A percentile compares a stretch with the other conserved stretches of the same genome.
Evolutionary conservation across 2,113 vertebrate genomes (phyloP).

Genomic region (Phalacrocorax pelagicus): DNA sequence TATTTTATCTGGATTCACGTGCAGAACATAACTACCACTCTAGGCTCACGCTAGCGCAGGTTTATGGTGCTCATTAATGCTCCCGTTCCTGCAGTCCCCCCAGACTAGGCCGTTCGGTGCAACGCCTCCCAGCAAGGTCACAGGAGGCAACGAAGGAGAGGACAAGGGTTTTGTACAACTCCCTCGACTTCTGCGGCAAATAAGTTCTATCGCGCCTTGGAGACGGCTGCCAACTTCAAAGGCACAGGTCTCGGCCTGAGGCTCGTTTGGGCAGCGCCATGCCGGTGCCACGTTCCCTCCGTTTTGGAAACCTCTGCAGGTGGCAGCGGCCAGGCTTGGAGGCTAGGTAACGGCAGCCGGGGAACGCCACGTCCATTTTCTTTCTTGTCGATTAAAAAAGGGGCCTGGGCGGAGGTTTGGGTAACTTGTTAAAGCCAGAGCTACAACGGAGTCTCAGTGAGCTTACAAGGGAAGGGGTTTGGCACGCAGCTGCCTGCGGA

Average conservation of each 20-base stretch:
- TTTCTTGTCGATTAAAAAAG: rapidly evolving
- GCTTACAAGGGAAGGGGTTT: rapidly evolving
- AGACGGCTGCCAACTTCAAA: rapidly evolving
- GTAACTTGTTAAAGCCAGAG: not conserved
- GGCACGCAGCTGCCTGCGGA: rapidly evolving
- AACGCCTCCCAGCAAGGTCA: not conserved
- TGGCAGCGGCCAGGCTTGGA: rapidly evolving
- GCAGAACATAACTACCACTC: not conserved
- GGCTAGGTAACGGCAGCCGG: rapidly evolving
- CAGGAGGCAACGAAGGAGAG: rapidly evolving
- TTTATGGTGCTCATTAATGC: too few relatives aligned
- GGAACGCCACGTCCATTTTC: rapidly evolving
- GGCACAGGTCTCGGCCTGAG: rapidly evolving
- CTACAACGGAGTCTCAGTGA: rapidly evolving
- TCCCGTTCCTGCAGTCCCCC: not conserved
- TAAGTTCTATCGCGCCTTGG: rapidly evolving
- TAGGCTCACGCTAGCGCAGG: not conserved
- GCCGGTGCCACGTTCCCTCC: rapidly evolving
- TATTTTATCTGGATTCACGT: not conserved
- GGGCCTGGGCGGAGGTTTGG: rapidly evolving
- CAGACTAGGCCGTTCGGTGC: not conserved
- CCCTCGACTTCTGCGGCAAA: not conserved
- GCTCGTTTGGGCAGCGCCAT: rapidly evolving
- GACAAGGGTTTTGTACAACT: rapidly evolving
- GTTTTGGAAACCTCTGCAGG: rapidly evolving